Conservation (phyloP, 1,140 invertebrate genomes). For the Nasonia giraulti region DNA sequence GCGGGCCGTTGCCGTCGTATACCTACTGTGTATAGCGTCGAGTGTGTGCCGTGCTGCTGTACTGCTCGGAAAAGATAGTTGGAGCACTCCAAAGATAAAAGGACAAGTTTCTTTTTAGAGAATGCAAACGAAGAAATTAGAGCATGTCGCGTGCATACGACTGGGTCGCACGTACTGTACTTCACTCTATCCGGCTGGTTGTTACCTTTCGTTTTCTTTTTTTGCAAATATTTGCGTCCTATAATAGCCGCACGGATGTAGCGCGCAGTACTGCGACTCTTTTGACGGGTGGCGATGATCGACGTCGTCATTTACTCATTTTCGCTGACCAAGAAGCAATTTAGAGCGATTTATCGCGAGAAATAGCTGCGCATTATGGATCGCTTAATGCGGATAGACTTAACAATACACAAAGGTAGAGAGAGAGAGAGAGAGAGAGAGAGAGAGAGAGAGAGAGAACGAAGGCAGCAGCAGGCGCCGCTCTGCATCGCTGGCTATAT, state of each 20-base stretch:
- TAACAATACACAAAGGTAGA: slow-evolving; percentile 74
- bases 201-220: background rate
- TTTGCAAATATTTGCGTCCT: background rate
- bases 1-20: slow-evolving; percentile 52
- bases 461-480: slow-evolving; percentile 36
- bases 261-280: too few species aligned
- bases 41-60: slow-evolving; percentile 61
- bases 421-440: too few species aligned
- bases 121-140: slow-evolving; percentile 65
- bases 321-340: slow-evolving; percentile 63
- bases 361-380: slow-evolving; percentile 71
- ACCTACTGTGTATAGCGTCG: slow-evolving; percentile 18
- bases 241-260: background rate
- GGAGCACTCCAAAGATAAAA: slow-evolving; percentile 61
- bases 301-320: slow-evolving; percentile 56
- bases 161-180: slow-evolving; percentile 52
- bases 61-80: slow-evolving; percentile 63
- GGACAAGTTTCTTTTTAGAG: slow-evolving; percentile 59
- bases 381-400: slow-evolving; percentile 73
- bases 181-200: background rate
- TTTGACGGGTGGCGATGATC: background rate
- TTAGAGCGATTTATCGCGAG: slow-evolving; percentile 70
- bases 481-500: slow-evolving; percentile 64
- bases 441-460: too few species aligned
- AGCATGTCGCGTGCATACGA: slow-evolving; percentile 52